A percentile compares a stretch with the other conserved stretches of the same genome.
phyloP scores from a whole-genome alignment of 2,797 vertebrate genomes.

The Paramormyrops hopkinsi region DNA sequence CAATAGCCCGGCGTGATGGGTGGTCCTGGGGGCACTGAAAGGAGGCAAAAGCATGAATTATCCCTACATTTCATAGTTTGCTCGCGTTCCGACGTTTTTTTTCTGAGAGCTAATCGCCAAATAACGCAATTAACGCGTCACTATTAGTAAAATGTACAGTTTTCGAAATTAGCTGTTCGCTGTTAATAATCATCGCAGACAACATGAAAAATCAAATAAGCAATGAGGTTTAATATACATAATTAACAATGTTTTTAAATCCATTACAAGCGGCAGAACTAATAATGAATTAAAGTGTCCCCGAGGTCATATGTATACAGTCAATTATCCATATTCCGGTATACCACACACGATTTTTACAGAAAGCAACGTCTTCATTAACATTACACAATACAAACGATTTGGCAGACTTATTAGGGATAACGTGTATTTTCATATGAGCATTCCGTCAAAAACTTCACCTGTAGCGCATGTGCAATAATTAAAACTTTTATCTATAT shows the following conservation, averaged over 20 bases:
- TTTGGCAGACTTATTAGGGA: neutral
- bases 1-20: neutral
- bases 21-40: neutral
- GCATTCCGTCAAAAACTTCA: neutral
- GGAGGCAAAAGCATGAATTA: neutral
- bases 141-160: neutral
- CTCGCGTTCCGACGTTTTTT: neutral
- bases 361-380: neutral
- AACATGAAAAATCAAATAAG: conserved; percentile 2
- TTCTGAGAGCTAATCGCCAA: neutral
- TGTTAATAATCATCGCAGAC: neutral
- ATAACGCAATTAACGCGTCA: neutral
- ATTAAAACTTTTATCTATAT: neutral
- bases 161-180: neutral
- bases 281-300: conserved; percentile 6
- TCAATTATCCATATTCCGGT: neutral
- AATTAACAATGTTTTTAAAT: neutral
- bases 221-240: conserved; percentile 7
- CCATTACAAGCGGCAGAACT: neutral
- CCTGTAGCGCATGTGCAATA: neutral
- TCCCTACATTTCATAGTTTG: neutral
- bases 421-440: neutral
- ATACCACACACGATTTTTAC: neutral
- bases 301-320: conserved; percentile 3
- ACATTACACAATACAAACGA: neutral